A percentile compares a stretch with the other conserved stretches of the same genome.
Conservation (phyloP, 2,113 vertebrate species). For the Malurus cyaneus region DNA sequence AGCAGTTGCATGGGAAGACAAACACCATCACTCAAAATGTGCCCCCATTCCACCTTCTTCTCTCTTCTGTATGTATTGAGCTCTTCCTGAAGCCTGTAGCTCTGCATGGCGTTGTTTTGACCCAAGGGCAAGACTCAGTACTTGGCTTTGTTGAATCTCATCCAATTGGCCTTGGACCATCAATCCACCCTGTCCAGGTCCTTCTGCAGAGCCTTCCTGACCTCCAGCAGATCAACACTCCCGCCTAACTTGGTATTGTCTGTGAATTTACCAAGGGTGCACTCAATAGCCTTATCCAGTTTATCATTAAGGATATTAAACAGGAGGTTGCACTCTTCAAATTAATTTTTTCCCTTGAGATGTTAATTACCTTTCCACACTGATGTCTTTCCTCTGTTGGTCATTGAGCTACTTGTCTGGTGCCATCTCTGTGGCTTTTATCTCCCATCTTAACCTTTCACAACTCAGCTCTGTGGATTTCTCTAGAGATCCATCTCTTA, state of each 20-base stretch:
- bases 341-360: background rate
- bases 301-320: background rate
- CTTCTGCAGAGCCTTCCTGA: background rate
- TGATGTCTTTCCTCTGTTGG: background rate
- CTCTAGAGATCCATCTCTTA: background rate
- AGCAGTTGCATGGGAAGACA: background rate
- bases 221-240: background rate
- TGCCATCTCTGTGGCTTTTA: background rate
- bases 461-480: background rate
- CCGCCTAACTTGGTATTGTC: background rate
- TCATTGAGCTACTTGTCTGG: background rate
- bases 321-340: background rate
- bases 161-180: background rate
- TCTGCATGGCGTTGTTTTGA: background rate
- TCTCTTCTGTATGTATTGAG: background rate
- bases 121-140: background rate
- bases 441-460: background rate
- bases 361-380: background rate
- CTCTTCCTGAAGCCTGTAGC: background rate
- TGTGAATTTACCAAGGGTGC: background rate
- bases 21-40: background rate
- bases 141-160: background rate
- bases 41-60: background rate
- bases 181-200: background rate
- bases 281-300: background rate